A percentile compares a stretch with the other conserved stretches of the same genome.
These are phyloP conservation scores for Cephus sareptanus DNA, from an alignment of 2,888 invertebrate genomes.

Conservation along the genomic window DNA sequence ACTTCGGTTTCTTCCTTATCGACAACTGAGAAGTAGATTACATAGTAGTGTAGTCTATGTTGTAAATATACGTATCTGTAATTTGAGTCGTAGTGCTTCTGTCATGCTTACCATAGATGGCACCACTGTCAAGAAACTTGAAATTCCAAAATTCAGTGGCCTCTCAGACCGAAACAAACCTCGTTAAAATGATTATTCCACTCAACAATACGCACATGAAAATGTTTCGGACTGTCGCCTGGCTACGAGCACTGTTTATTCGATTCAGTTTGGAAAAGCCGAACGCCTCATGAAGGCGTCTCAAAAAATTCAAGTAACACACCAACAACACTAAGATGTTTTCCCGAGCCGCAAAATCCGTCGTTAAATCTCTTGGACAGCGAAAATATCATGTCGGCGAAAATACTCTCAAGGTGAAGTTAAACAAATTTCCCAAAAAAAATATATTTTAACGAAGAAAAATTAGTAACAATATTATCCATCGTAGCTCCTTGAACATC, in stretches of 20 bases:
- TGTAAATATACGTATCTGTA: not conserved
- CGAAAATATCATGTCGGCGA: slow-evolving; percentile 21
- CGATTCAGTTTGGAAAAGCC: slow-evolving; percentile 42
- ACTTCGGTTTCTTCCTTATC: not conserved
- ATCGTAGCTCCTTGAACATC: not conserved
- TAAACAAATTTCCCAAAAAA: not conserved
- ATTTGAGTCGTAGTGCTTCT: not conserved
- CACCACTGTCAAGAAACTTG: not conserved
- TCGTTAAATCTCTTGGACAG: slow-evolving; percentile 44
- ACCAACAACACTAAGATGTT: slow-evolving; percentile 43
- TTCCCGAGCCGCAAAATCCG: slow-evolving; percentile 53
- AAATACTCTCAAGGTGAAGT: slow-evolving; percentile 11
- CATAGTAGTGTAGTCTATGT: not conserved
- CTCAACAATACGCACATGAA: not conserved
- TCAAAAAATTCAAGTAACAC: slow-evolving; percentile 46
- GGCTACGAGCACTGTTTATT: slow-evolving; percentile 30
- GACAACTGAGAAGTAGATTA: not conserved
- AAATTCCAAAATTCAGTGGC: not conserved
- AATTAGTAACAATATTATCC: not conserved
- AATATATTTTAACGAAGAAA: not conserved
- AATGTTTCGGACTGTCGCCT: not conserved
- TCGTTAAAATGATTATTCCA: not conserved
- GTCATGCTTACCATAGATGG: not conserved
- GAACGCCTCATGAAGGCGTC: slow-evolving; percentile 39
- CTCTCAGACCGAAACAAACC: not conserved